These are phyloP conservation scores for Macaria liturata DNA, from an alignment of 2,888 invertebrate species.

Conservation along the genomic window DNA sequence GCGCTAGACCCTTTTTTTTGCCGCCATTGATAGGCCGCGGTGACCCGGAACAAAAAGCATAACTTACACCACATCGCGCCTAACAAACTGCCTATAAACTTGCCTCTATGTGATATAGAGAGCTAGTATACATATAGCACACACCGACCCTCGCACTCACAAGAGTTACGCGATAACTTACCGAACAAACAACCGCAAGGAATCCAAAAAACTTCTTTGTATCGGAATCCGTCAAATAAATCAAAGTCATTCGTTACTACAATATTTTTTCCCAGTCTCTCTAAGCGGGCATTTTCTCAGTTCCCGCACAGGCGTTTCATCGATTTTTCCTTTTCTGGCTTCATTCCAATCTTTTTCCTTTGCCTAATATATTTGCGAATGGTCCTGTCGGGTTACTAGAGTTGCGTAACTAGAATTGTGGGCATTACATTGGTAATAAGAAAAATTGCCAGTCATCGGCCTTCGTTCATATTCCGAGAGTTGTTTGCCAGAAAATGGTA, in stretches of 20 bases:
- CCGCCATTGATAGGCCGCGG: constrained; percentile 13
- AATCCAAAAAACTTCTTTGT: constrained; percentile 25
- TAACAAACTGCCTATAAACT: constrained; percentile 14
- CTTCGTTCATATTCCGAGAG: constrained; percentile 21
- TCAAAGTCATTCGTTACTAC: constrained; percentile 30
- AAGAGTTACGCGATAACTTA: constrained; percentile 23
- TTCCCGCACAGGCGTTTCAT: constrained; percentile 45
- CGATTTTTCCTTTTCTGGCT: constrained; percentile 68
- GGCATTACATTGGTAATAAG: constrained; percentile 35
- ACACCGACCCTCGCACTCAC: constrained; percentile 1
- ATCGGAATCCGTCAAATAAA: constrained; percentile 34
- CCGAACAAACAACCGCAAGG: constrained; percentile 23
- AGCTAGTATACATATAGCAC: background rate
- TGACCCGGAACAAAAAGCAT: constrained; percentile 21
- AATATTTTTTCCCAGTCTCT: constrained; percentile 41
- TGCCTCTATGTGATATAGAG: no score
- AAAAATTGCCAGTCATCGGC: constrained; percentile 33
- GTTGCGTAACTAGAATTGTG: constrained; percentile 52
- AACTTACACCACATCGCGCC: constrained; percentile 21
- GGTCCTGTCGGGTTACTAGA: constrained; percentile 42
- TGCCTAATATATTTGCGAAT: constrained; percentile 72
- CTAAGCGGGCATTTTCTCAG: constrained; percentile 39
- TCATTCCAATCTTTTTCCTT: constrained; percentile 67
- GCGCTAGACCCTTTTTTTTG: constrained; percentile 3
- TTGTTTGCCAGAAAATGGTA: constrained; percentile 24